These are phyloP conservation scores for Galeruca laticollis DNA, from an alignment of 2,888 invertebrate species.

Conservation along the genomic window DNA sequence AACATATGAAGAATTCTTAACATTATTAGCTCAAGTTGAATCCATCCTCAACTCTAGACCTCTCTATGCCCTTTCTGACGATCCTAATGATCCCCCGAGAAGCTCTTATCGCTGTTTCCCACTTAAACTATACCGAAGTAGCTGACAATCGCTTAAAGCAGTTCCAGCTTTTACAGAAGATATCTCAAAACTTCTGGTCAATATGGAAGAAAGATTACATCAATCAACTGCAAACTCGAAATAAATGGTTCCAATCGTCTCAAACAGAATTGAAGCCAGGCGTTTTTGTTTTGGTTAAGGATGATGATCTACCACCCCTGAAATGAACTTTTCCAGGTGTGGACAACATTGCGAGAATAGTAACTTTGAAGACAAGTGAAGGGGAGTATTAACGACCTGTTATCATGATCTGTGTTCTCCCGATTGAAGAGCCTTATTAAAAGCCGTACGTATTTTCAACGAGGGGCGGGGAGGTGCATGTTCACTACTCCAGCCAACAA, in stretches of 20 bases:
- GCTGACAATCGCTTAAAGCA: constrained; percentile 39
- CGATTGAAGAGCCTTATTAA: neutral
- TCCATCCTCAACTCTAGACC: no score
- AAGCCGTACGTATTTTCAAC: neutral
- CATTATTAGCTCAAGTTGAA: no score
- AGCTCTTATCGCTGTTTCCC: constrained; percentile 41
- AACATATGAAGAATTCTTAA: no score
- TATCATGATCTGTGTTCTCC: neutral
- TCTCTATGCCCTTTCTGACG: no score
- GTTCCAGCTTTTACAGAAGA: constrained; percentile 30
- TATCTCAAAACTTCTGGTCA: constrained; percentile 14
- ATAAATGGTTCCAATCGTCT: neutral
- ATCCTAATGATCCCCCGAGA: constrained; percentile 51
- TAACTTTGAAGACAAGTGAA: neutral
- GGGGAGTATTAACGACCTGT: neutral
- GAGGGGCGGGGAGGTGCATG: no score
- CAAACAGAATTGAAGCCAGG: neutral
- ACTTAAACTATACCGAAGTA: constrained; percentile 36
- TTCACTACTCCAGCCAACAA: no score
- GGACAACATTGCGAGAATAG: neutral
- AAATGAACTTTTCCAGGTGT: neutral
- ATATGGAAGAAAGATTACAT: constrained; percentile 50
- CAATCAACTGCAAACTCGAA: constrained; percentile 41
- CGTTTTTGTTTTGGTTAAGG: constrained; percentile 13
- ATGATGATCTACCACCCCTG: neutral